Evolutionary conservation across 2,888 invertebrate species (phyloP), one percentile per base, ranked within the genome.

Genomic region (Lacanobia oleracea): DNA sequence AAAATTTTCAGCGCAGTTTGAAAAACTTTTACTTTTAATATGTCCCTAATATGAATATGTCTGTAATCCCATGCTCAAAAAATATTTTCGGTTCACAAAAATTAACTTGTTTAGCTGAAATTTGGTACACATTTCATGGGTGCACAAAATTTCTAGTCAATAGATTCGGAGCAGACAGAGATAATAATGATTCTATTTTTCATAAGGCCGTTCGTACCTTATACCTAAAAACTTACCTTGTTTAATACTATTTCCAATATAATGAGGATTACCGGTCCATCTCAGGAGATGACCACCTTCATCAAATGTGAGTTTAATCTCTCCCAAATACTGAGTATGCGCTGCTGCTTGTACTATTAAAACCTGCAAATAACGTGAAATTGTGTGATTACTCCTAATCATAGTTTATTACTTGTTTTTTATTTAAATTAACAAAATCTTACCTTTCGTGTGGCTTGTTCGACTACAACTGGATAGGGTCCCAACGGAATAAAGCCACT

Each of bases 271-370:
- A 0, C 98, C 98, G 48, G 95, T 92, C 96, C 97, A 98, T 16
- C 93, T 90, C 0, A 95, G 88, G 0, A 98, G 94, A 75, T 97
- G 96, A 1, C 98, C 98, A 0, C 93, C 86, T 2, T 96, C 95
- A 90, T 98, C 97, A 87, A 98, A 98, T 81, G 92, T 96, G 0
- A 98, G 96, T 33, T 97, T 97, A 23, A 99, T 95, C 90, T 98
- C 97, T 2, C 99, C 99, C 33, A 99, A 94, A 90, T 98, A 99
- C 89, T 97, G 97, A 0, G 97, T 97, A 85, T 97, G 97, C 0
- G 97, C 97, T 1, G 97, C 97, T 0, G 98, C 98, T 93, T 98
- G 98, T 0, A 98, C 97, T 62, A 98, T 97, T 12, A 98, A 89
- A 1, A 97, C 97, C 91, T 95, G 78, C 48, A 87, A 85, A 60